Evolutionary conservation across 2,113 vertebrate genomes (phyloP), one percentile per base, ranked within the genome.

Genomic region (Marcusenius ussheri): DNA sequence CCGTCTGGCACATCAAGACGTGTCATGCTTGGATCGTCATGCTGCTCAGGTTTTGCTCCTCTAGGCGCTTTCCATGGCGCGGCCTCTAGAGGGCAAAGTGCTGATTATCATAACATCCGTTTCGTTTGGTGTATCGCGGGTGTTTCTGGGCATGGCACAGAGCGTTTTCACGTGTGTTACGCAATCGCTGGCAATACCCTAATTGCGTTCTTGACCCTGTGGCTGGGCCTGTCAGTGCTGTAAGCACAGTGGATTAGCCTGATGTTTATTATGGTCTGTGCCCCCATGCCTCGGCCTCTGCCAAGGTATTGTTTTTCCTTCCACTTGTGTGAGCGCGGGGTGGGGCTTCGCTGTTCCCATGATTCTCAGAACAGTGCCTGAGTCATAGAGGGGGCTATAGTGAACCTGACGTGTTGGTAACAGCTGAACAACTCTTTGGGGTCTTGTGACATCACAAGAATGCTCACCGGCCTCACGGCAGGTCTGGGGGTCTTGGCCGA

Each of bases 391-490:
- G 45, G 74, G 46, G 24, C 70, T 88, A 70, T 49, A 74, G 80
- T 88, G 88, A 91, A 62, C n/a, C 19, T 45, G 62, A 70, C 35
- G 27, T 39, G 45, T 62, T 80, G 31, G 49, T 31, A 89, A 94
- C 94, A 96, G 94, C 95, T 95, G 95, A 91, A 90, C 46, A 7
- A 88, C 77, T 92, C 90, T 91, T 70, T 51, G 80, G 88, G 88
- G 70, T 90, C 91, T 91, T 87, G 88, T 93, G 90, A 92, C 89
- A 90, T 86, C 77, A 89, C 58, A 85, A 83, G 91, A 90, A 89
- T 91, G 91, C 88, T 90, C 87, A 58, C 45, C 74, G 90, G 49
- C 10, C 86, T 77, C 50, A 3, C 10, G 46, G 83, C 84, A 27
- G 5, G 42, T 24, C 4, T 49, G 85, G 1, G 49, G 85, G 85